phyloP scores from a whole-genome alignment of 2,113 vertebrate genomes.

The Erinaceus europaeus region DNA sequence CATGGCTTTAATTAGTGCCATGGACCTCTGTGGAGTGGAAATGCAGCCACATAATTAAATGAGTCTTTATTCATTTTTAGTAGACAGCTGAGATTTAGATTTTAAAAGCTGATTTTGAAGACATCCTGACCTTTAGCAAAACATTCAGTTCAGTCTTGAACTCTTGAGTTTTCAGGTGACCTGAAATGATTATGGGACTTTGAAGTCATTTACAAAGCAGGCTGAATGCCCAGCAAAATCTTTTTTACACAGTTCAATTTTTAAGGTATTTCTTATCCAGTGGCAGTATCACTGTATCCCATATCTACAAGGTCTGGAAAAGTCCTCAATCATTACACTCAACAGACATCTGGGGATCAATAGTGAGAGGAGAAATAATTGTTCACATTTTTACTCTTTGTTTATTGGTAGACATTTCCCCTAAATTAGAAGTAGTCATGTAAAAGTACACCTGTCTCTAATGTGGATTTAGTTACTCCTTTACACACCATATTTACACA shows the following conservation, averaged over 20 bases:
- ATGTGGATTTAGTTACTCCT: background rate
- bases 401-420: background rate
- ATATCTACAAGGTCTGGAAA: background rate
- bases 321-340: background rate
- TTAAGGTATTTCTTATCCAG: background rate
- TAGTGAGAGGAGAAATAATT: background rate
- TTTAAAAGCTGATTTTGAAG: conserved; percentile 27
- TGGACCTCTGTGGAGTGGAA: background rate
- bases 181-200: background rate
- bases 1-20: conserved; percentile 14
- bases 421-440: background rate
- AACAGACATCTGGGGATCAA: background rate
- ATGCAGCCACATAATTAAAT: conserved; percentile 35
- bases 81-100: conserved; percentile 23
- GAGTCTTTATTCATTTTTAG: background rate
- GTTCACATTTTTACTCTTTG: background rate
- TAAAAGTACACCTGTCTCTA: background rate
- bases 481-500: background rate
- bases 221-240: background rate
- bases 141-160: background rate
- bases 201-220: background rate
- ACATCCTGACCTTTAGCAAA: background rate
- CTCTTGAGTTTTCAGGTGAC: background rate
- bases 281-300: background rate
- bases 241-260: background rate